Evolutionary conservation across 2,113 vertebrate species (phyloP).

Genomic region (Pyxicephalus adspersus): DNA sequence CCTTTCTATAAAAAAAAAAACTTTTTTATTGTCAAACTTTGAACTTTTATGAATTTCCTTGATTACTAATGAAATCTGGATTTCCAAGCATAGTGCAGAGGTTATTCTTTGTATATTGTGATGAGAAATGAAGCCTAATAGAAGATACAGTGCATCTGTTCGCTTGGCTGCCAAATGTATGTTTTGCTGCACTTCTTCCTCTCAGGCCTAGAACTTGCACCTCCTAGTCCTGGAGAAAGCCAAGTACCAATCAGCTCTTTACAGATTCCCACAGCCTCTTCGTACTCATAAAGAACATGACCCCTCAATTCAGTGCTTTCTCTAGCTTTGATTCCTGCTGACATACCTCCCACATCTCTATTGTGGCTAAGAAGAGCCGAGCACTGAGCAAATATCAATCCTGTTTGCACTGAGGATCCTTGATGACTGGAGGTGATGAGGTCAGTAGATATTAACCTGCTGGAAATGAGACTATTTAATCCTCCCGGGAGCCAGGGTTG

Average conservation of each 20-base stretch:
- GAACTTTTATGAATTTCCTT: no score
- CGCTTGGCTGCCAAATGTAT: no score
- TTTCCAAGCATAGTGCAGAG: no score
- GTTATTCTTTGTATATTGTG: no score
- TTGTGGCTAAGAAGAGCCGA: slow-evolving; percentile 56
- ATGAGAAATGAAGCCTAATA: no score
- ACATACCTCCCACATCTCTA: slow-evolving; percentile 54
- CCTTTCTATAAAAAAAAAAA: no score
- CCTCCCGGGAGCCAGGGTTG: slow-evolving; percentile 66
- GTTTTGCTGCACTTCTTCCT: neutral
- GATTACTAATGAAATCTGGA: no score
- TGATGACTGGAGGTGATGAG: slow-evolving; percentile 60
- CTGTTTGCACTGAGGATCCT: slow-evolving; percentile 63
- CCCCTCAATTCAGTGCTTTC: slow-evolving; percentile 54
- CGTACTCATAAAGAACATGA: slow-evolving; percentile 45
- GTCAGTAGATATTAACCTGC: slow-evolving; percentile 65
- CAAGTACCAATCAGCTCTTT: slow-evolving; percentile 50
- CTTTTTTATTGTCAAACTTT: no score
- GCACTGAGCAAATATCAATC: slow-evolving; percentile 62
- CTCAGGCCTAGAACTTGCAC: neutral
- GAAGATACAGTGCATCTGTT: no score
- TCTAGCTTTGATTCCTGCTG: slow-evolving; percentile 35
- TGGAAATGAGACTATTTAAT: slow-evolving; percentile 66
- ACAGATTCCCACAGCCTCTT: slow-evolving; percentile 49
- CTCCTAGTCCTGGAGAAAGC: neutral